Percentiles rank a stretch among this genome's conserved stretches.
Conservation (phyloP, 2,113 vertebrate species). For the Leptobrachium leishanense region DNA sequence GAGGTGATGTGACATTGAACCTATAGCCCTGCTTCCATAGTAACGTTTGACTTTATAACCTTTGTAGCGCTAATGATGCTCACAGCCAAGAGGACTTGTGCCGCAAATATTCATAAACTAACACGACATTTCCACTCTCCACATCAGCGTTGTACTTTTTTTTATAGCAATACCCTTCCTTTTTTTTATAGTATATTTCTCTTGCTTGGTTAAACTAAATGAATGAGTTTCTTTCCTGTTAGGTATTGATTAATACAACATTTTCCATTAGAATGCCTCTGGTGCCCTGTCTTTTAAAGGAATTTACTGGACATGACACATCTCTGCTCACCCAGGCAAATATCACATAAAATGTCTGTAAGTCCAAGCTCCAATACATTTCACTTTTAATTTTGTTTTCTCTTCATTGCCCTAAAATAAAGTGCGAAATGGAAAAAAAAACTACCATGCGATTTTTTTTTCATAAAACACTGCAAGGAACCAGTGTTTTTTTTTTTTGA, state of each 20-base stretch:
- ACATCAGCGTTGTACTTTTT: background rate
- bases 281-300: background rate
- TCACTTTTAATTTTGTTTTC: background rate
- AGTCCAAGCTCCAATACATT: background rate
- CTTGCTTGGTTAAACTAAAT: slow-evolving; percentile 26
- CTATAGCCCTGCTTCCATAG: slow-evolving; percentile 31
- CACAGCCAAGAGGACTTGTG: background rate
- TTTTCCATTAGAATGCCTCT: background rate
- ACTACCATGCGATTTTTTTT: too few species aligned
- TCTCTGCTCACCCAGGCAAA: slow-evolving; percentile 6
- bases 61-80: slow-evolving; percentile 28
- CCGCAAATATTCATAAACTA: slow-evolving; percentile 7
- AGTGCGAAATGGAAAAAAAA: too few species aligned
- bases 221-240: slow-evolving; percentile 13
- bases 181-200: background rate
- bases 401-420: too few species aligned
- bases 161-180: slow-evolving; percentile 1
- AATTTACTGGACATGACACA: background rate
- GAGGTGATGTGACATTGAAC: slow-evolving; percentile 17
- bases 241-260: slow-evolving; percentile 37
- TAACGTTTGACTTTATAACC: slow-evolving; percentile 18
- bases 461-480: too few species aligned
- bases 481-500: too few species aligned
- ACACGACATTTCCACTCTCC: background rate
- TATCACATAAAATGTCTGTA: background rate